These are phyloP conservation scores for Egretta garzetta DNA, from an alignment of 2,113 vertebrate genomes.

Conservation along the genomic window DNA sequence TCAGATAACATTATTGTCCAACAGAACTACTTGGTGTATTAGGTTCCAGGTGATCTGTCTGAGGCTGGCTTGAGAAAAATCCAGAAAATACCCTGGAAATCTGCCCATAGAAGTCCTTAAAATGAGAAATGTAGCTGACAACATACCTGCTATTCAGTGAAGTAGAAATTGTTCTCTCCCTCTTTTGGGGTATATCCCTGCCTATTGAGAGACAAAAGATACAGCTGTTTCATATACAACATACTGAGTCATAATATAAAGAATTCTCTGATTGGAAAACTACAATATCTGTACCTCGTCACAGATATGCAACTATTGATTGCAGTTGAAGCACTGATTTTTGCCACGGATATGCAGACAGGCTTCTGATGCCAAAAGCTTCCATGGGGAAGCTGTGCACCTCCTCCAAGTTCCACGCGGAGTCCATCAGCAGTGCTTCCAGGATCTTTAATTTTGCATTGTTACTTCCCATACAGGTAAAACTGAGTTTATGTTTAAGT, in stretches of 20 bases:
- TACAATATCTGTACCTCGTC: fast-evolving
- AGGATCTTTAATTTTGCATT: not conserved
- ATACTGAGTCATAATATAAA: not conserved
- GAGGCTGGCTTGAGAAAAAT: not conserved
- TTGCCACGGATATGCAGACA: not conserved
- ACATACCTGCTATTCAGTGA: not conserved
- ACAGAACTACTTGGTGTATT: not conserved
- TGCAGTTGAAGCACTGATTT: not conserved
- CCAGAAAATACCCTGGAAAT: not conserved
- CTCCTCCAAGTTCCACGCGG: not conserved
- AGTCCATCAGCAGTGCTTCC: not conserved
- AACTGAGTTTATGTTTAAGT: not conserved
- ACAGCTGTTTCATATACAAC: not conserved
- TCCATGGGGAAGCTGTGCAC: not conserved
- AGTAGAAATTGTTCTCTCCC: not conserved
- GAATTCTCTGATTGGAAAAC: not conserved
- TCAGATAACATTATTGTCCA: not conserved
- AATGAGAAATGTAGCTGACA: not conserved
- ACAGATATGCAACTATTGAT: not conserved
- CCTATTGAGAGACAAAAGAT: not conserved
- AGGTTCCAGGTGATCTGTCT: not conserved
- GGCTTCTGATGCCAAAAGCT: not conserved
- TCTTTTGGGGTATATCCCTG: not conserved
- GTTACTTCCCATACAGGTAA: not conserved
- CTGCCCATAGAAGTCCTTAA: not conserved